A percentile compares a stretch with the other conserved stretches of the same genome.
These are phyloP conservation scores for Chaetodon auriga DNA, from an alignment of 2,113 vertebrate species.

Conservation along the genomic window DNA sequence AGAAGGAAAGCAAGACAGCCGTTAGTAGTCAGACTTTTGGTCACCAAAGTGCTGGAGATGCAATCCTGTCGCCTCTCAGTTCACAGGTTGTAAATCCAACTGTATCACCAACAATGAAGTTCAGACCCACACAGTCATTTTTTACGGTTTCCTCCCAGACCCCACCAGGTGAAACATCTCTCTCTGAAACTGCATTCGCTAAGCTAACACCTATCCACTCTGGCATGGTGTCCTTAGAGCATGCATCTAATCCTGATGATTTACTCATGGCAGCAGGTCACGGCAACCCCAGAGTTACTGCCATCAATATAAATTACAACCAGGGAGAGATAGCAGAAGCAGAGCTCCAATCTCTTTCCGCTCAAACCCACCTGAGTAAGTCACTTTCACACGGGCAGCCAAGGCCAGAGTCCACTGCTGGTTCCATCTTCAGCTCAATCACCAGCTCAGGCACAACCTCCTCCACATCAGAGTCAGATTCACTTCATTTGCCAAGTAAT, in stretches of 20 bases:
- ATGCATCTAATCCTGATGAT: conserved; percentile 71
- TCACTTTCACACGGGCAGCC: conserved; percentile 39
- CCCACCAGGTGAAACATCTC: conserved; percentile 46
- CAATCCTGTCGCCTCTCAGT: conserved; percentile 2
- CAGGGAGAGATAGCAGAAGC: conserved; percentile 44
- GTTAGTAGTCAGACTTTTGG: conserved; percentile 27
- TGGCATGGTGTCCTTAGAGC: conserved; percentile 53
- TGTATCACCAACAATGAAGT: conserved; percentile 22
- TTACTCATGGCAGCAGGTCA: conserved; percentile 68
- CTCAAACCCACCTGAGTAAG: conserved; percentile 53
- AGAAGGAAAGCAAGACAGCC: conserved; percentile 30
- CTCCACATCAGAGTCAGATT: conserved; percentile 11
- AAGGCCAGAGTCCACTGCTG: conserved; percentile 18
- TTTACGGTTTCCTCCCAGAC: conserved; percentile 38
- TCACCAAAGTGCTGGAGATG: conserved; percentile 15
- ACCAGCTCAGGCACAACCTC: conserved; percentile 5
- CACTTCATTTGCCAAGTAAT: conserved; percentile 18
- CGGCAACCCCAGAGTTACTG: conserved; percentile 43
- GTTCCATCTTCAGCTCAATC: conserved; percentile 6
- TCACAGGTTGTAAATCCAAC: conserved; percentile 49
- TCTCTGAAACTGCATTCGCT: conserved; percentile 49
- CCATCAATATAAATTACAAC: conserved; percentile 68
- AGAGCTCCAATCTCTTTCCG: conserved; percentile 57
- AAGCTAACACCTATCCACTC: conserved; percentile 51
- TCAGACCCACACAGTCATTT: conserved; percentile 30